A percentile compares a stretch with the other conserved stretches of the same genome.
phyloP scores from a whole-genome alignment of 2,888 invertebrate species.

The Cryptophagus acutangulus region DNA sequence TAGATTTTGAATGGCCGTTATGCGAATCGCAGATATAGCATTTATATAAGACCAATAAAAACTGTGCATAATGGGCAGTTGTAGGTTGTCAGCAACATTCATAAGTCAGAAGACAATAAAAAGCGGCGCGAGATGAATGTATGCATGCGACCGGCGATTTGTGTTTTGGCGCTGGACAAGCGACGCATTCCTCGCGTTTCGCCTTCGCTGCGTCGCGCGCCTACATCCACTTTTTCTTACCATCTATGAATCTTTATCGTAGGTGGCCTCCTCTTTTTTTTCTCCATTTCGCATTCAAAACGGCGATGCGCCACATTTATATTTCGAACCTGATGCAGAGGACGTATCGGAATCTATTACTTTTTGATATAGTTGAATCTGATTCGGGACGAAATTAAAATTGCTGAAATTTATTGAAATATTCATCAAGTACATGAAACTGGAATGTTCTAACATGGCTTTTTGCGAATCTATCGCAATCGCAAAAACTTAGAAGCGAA shows the following conservation, averaged over 20 bases:
- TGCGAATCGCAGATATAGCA: too few species aligned
- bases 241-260: conserved; percentile 27
- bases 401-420: conserved; percentile 45
- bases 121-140: conserved; percentile 45
- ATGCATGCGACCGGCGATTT: conserved; percentile 45
- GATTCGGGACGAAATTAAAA: conserved; percentile 40
- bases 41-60: too few species aligned
- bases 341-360: conserved; percentile 28
- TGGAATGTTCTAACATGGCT: conserved; percentile 38
- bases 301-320: conserved; percentile 30
- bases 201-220: conserved; percentile 36
- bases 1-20: too few species aligned
- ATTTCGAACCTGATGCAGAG: conserved; percentile 23
- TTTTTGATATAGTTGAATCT: conserved; percentile 27
- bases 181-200: conserved; percentile 45
- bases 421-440: conserved; percentile 43
- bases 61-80: conserved; percentile 30
- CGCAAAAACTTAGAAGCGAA: too few species aligned
- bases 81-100: conserved; percentile 35
- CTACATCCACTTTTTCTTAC: conserved; percentile 31
- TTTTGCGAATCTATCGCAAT: too few species aligned
- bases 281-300: background rate
- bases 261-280: conserved; percentile 36
- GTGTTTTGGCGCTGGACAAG: conserved; percentile 47
- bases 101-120: conserved; percentile 42